A percentile compares a stretch with the other conserved stretches of the same genome.
Conservation (phyloP, 92 coral and sea anemone genomes). For the Hydrozoanthus gracilis region DNA sequence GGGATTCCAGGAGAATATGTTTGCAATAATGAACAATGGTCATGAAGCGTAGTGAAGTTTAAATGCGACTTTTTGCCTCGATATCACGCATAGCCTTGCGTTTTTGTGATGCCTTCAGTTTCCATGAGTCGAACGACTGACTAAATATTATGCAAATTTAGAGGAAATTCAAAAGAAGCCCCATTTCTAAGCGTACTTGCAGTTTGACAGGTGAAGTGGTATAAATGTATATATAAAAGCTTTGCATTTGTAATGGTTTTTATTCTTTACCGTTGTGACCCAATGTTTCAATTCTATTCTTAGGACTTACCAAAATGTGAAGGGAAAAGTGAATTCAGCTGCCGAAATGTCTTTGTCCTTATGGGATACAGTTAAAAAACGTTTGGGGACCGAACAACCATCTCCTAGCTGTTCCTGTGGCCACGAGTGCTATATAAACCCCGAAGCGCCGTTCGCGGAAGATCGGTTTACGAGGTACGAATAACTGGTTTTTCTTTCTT, state of each 20-base stretch:
- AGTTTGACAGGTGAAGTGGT: neutral
- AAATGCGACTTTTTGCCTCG: constrained; percentile 31
- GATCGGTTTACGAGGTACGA: constrained; percentile 88
- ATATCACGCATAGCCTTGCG: constrained; percentile 6
- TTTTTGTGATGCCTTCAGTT: neutral
- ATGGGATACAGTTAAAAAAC: constrained; percentile 86
- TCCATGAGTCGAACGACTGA: neutral
- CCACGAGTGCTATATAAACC: constrained; percentile 61
- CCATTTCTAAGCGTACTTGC: neutral
- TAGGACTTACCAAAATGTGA: constrained; percentile 71
- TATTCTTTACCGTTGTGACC: neutral
- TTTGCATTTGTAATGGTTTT: neutral
- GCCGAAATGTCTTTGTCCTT: constrained; percentile 72
- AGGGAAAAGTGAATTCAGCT: constrained; percentile 44
- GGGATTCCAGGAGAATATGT: constrained; percentile 20
- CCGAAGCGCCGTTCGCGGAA: constrained; percentile 89
- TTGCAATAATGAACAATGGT: constrained; percentile 14
- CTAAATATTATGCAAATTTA: constrained; percentile 35
- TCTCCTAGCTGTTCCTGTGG: constrained; percentile 62
- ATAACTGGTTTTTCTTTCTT: constrained; percentile 1
- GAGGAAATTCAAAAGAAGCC: neutral
- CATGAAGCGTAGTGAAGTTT: neutral
- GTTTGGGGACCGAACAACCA: constrained; percentile 74
- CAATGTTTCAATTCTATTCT: constrained; percentile 21
- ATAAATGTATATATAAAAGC: neutral